phyloP scores from a whole-genome alignment of 2,888 invertebrate species.

The Epinotia ramella region DNA sequence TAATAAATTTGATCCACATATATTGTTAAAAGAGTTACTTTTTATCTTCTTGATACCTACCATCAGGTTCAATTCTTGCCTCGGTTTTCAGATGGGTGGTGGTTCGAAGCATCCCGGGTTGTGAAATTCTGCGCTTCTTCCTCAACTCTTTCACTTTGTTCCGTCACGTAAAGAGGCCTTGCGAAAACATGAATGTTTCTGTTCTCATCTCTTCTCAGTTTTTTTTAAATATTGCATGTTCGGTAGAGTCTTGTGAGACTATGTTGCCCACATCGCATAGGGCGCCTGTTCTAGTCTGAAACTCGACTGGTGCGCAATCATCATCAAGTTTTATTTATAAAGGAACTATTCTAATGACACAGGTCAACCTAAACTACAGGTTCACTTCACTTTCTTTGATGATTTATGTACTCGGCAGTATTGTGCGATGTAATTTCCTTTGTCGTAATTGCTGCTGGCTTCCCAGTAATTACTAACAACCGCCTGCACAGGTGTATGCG shows the following conservation, averaged over 20 bases:
- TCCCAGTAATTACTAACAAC: constrained; percentile 51
- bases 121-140: neutral
- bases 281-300: neutral
- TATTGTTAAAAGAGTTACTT: too few species aligned
- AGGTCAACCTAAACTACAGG: constrained; percentile 39
- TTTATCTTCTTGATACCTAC: too few species aligned
- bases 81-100: neutral
- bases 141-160: neutral
- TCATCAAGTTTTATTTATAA: constrained; percentile 19
- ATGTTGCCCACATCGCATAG: neutral
- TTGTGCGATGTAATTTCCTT: constrained; percentile 51
- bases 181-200: neutral
- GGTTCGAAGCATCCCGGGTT: neutral
- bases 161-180: neutral
- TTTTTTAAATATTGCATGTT: neutral
- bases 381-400: constrained; percentile 56
- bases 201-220: neutral
- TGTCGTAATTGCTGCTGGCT: constrained; percentile 52
- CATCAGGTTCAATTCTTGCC: neutral
- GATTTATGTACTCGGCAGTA: constrained; percentile 54
- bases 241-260: neutral
- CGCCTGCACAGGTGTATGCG: constrained; percentile 39
- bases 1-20: too few species aligned
- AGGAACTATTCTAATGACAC: constrained; percentile 36
- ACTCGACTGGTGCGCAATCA: neutral